A percentile compares a stretch with the other conserved stretches of the same genome.
phyloP scores from a whole-genome alignment of 2,888 invertebrate species.

The Celastrina argiolus region DNA sequence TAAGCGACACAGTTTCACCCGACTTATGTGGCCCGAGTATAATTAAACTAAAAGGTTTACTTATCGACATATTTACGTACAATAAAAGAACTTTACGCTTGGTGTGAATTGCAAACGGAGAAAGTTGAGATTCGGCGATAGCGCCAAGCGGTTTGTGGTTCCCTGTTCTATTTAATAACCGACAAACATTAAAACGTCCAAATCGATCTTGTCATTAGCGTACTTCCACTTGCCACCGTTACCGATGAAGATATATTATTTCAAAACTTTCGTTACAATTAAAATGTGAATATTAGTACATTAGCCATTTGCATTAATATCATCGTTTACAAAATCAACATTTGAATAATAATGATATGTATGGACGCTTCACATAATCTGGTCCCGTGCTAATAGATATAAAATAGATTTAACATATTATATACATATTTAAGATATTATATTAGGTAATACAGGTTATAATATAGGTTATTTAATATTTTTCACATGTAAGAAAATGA shows the following conservation, averaged over 20 bases:
- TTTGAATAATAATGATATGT: too few species aligned
- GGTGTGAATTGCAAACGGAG: conserved; percentile 19
- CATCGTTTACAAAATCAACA: too few species aligned
- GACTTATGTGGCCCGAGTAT: background rate
- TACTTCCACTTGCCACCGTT: background rate
- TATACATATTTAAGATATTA: too few species aligned
- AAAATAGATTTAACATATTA: too few species aligned
- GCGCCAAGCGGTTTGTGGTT: conserved; percentile 20
- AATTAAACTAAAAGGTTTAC: conserved; percentile 16
- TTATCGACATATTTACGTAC: conserved; percentile 9
- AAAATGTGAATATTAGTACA: too few species aligned
- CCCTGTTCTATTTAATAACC: conserved; percentile 23
- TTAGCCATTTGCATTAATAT: too few species aligned
- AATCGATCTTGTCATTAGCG: conserved; percentile 27
- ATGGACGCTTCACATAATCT: too few species aligned
- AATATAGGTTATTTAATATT: too few species aligned
- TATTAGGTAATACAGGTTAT: too few species aligned
- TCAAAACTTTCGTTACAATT: too few species aligned
- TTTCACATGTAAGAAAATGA: too few species aligned
- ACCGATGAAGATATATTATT: background rate
- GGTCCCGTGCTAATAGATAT: too few species aligned
- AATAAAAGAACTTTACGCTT: conserved; percentile 21
- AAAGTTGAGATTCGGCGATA: conserved; percentile 27
- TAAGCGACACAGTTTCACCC: background rate
- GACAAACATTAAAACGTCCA: conserved; percentile 12